A percentile compares a stretch with the other conserved stretches of the same genome.
These are phyloP conservation scores for Cisticola juncidis DNA, from an alignment of 2,113 vertebrate genomes.

Conservation along the genomic window DNA sequence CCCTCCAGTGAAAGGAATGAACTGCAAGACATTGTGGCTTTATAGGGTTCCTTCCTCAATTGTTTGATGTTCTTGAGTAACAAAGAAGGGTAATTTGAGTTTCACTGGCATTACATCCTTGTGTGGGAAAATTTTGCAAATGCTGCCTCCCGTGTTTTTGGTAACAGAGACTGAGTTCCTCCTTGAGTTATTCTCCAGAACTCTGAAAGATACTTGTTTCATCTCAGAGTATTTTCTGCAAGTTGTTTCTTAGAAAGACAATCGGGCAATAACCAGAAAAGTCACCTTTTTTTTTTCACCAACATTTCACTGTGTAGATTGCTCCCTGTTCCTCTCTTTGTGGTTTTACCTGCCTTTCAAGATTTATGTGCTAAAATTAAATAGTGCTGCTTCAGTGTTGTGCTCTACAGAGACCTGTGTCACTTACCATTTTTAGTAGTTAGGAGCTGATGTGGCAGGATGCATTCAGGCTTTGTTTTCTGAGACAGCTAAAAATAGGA, in stretches of 20 bases:
- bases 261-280: neutral
- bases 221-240: neutral
- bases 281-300: neutral
- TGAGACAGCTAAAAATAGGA: neutral
- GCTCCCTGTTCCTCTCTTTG: neutral
- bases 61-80: neutral
- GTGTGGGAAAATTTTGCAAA: neutral
- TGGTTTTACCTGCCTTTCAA: neutral
- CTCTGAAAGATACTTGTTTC: neutral
- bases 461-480: constrained; percentile 17
- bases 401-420: neutral
- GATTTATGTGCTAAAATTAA: constrained; percentile 25
- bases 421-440: constrained; percentile 24
- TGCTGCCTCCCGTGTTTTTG: neutral
- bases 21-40: neutral
- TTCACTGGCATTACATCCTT: neutral
- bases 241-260: neutral
- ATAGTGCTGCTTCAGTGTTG: neutral
- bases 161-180: neutral
- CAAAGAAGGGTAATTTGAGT: neutral
- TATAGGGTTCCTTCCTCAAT: neutral
- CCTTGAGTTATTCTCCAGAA: neutral
- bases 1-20: neutral
- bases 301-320: neutral
- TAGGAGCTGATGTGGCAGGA: neutral